Evolutionary conservation across 2,888 invertebrate genomes (phyloP).

Genomic region (Nomada ferruginata): DNA sequence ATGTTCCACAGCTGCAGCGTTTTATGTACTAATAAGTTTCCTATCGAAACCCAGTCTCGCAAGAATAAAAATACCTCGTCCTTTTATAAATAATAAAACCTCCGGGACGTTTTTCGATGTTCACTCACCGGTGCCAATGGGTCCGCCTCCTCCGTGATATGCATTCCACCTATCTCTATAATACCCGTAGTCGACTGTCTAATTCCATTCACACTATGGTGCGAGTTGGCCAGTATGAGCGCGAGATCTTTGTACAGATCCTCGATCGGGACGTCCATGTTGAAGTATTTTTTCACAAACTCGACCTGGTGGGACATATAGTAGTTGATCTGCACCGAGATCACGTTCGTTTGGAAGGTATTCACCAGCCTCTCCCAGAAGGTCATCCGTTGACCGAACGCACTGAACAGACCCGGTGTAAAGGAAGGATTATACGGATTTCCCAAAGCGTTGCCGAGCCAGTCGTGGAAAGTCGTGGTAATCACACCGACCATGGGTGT

Average conservation of each 20-base stretch:
- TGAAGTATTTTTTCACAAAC: slow-evolving; percentile 71
- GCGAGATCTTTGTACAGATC: slow-evolving; percentile 76
- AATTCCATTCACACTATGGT: slow-evolving; percentile 85
- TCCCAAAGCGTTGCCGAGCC: slow-evolving; percentile 73
- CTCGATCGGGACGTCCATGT: slow-evolving; percentile 56
- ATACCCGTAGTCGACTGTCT: slow-evolving; percentile 84
- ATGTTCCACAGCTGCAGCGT: no score
- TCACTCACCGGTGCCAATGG: slow-evolving; percentile 61
- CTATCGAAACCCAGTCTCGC: no score
- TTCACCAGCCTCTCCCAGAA: slow-evolving; percentile 77
- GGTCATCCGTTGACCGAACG: slow-evolving; percentile 62
- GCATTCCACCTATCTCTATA: slow-evolving; percentile 86
- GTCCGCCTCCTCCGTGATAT: slow-evolving; percentile 72
- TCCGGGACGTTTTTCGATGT: no score
- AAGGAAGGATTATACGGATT: slow-evolving; percentile 72
- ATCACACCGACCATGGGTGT: slow-evolving; percentile 72
- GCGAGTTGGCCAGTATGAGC: slow-evolving; percentile 85
- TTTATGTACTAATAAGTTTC: no score
- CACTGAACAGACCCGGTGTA: slow-evolving; percentile 66
- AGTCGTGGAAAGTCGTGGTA: slow-evolving; percentile 72
- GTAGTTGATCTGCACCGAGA: slow-evolving; percentile 55
- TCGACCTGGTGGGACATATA: slow-evolving; percentile 56
- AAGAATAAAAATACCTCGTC: no score
- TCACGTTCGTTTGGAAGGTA: slow-evolving; percentile 27
- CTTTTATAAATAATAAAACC: no score